Conservation (phyloP, 92 coral and sea anemone species). For the Paragorgia papillata region DNA sequence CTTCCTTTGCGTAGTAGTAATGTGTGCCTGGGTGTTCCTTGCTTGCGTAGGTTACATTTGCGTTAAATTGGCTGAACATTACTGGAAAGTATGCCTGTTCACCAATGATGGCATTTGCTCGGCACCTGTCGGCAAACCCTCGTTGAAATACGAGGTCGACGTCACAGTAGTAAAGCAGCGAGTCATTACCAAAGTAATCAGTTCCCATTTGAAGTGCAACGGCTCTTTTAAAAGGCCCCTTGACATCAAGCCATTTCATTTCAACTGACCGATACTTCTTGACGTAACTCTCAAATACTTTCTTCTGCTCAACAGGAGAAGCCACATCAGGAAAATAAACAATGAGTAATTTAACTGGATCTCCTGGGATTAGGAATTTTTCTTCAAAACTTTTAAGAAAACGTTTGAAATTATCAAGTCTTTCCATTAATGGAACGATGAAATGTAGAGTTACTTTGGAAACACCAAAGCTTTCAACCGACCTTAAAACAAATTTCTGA, state of each 20-base stretch:
- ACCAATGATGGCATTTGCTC: constrained; percentile 30
- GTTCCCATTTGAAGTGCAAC: constrained; percentile 37
- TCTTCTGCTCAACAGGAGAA: constrained; percentile 1
- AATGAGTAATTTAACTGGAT: constrained; percentile 31
- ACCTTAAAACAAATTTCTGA: constrained; percentile 3
- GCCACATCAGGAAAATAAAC: constrained; percentile 38
- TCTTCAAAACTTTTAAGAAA: constrained; percentile 30
- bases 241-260: constrained; percentile 38
- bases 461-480: background rate
- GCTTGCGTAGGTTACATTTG: constrained; percentile 12
- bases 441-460: constrained; percentile 20
- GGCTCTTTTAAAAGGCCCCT: constrained; percentile 42
- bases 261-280: constrained; percentile 29
- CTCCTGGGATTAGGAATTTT: constrained; percentile 8
- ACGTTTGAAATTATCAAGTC: constrained; percentile 35
- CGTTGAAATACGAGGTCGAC: constrained; percentile 33
- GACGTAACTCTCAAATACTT: constrained; percentile 5
- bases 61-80: constrained; percentile 41
- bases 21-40: constrained; percentile 15
- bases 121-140: constrained; percentile 38
- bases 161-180: constrained; percentile 31
- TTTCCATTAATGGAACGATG: constrained; percentile 36
- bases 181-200: constrained; percentile 8
- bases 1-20: constrained; percentile 31
- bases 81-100: constrained; percentile 42